phyloP scores from a whole-genome alignment of 92 coral and sea anemone species.

The Hydrozoanthus gracilis region DNA sequence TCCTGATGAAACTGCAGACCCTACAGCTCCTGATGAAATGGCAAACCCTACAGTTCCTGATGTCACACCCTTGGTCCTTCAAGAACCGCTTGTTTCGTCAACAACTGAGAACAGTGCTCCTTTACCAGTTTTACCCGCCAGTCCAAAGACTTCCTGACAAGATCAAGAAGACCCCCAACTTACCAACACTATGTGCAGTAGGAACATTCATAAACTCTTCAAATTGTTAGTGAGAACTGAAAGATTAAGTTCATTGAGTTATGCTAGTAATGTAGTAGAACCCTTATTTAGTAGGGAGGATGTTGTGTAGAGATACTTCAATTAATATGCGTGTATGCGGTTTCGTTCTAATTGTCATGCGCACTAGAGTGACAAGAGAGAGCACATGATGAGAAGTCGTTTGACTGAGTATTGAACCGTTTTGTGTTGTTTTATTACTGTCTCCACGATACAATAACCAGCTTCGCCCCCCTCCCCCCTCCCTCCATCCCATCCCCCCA shows the following conservation, averaged over 20 bases:
- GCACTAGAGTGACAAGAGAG: background rate
- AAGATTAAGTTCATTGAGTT: background rate
- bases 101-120: background rate
- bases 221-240: background rate
- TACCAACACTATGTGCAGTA: background rate
- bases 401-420: no score
- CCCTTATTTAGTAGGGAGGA: background rate
- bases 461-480: no score
- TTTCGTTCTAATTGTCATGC: background rate
- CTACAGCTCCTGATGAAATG: background rate
- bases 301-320: background rate
- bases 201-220: background rate
- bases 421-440: no score
- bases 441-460: no score
- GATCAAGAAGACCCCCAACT: background rate
- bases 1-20: background rate
- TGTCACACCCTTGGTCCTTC: background rate
- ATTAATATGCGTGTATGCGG: background rate
- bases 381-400: no score
- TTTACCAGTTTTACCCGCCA: background rate
- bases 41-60: constrained; percentile 26
- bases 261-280: background rate
- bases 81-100: background rate
- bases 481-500: no score
- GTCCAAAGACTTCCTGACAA: background rate